These are phyloP conservation scores for Pogoniulus pusillus DNA, from an alignment of 2,797 vertebrate species.

Conservation along the genomic window DNA sequence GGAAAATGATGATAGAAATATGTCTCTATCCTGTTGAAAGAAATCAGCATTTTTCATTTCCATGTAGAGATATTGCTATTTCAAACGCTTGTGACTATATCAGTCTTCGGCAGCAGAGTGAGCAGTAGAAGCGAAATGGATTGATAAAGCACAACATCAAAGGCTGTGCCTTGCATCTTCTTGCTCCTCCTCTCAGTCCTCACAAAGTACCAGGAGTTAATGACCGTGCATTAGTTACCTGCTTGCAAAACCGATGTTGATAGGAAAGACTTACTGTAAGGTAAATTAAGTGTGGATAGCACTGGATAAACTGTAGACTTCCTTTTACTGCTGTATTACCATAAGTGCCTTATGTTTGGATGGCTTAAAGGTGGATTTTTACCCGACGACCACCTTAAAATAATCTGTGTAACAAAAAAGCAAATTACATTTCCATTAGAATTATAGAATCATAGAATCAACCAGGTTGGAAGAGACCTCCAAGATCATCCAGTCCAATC, in stretches of 20 bases:
- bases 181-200: background rate
- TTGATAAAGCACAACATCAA: background rate
- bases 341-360: background rate
- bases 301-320: background rate
- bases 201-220: background rate
- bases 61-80: background rate
- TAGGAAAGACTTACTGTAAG: background rate
- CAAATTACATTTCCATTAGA: background rate
- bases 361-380: background rate
- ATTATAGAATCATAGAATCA: no score
- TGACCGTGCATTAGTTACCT: background rate
- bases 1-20: background rate
- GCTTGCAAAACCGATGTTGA: background rate
- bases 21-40: background rate
- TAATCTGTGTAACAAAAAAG: background rate
- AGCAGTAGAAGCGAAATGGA: background rate
- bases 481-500: no score
- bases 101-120: background rate
- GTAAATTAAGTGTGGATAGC: background rate
- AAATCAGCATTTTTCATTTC: background rate
- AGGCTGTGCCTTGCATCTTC: background rate
- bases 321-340: background rate
- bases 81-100: background rate
- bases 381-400: background rate
- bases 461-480: no score